Base-by-base conservation (phyloP, 1,140 invertebrate genomes). In the Eumaeus atala region DNA sequence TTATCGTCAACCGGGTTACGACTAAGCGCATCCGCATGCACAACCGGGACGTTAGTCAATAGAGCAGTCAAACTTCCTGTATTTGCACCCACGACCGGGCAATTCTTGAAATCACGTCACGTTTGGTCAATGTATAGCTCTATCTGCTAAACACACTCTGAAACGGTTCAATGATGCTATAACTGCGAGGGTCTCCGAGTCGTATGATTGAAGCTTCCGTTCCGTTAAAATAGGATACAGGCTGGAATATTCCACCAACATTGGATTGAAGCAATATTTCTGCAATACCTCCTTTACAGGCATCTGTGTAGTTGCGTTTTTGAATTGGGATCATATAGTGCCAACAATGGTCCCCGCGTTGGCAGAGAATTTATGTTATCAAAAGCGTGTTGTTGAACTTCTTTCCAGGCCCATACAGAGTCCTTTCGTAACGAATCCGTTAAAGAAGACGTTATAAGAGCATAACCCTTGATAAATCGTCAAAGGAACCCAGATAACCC, bases 111-210 rank as follows among this genome's bases (percentile, higher is more conserved):
- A 63, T 40, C 5, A 73, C 28, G 52, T 74, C 64, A 36, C 62
- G 47, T 10, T 50, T 50, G 2, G 16, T 11, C 16, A 50, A 14
- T 7, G 48, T 50, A 14, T 12, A 50, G 0, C 48, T n/a, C 2
- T 66, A 77, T 73, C 74, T 38, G 74, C 48, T 3, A 90, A 64
- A 68, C 84, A 90, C 36, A 69, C 56, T 10, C 71, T 54, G 55
- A 89, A 89, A 35, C 83, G 67, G 56, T 74, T 72, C 1, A 90
- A 58, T 5, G 81, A 74, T 52, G 72, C 68, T 10, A 89, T 59
- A 8, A 90, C 61, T 0, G 84, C 84, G 8, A 90, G 53, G 8
- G 72, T 68, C 14, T 68, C 66, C 3, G 65, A 35, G 12, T 68
- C 66, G 44, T 38, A 69, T 1, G 66, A 63, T 16, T 63, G 62